phyloP scores from a whole-genome alignment of 1,140 invertebrate genomes.

The Ctenoplectra terminalis region DNA sequence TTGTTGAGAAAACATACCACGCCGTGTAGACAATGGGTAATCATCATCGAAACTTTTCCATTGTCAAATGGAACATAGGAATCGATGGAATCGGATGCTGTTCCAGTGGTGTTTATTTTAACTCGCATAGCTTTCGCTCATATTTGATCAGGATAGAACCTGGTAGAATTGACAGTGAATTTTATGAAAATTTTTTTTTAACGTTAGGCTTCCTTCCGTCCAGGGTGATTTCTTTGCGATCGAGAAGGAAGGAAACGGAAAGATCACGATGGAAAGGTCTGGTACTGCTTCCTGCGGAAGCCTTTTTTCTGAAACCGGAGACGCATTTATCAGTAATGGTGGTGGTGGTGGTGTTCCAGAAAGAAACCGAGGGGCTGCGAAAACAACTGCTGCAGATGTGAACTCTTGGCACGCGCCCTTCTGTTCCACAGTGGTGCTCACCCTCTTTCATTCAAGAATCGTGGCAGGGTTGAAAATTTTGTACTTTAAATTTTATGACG shows the following conservation, averaged over 20 bases:
- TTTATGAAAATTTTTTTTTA: neutral
- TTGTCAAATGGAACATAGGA: neutral
- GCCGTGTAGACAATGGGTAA: slow-evolving; percentile 5
- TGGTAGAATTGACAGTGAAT: neutral
- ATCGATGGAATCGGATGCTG: neutral
- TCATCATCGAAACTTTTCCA: neutral
- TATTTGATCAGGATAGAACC: neutral
- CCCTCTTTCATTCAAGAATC: neutral
- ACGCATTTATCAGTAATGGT: slow-evolving; percentile 53
- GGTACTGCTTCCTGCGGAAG: slow-evolving; percentile 80
- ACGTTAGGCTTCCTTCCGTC: neutral
- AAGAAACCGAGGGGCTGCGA: slow-evolving; percentile 73
- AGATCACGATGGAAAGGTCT: slow-evolving; percentile 60
- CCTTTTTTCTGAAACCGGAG: slow-evolving; percentile 74
- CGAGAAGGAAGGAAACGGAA: slow-evolving; percentile 36
- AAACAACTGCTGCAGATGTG: slow-evolving; percentile 79
- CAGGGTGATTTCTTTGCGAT: neutral
- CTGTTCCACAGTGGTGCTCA: slow-evolving; percentile 55
- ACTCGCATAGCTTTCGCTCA: neutral
- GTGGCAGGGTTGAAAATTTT: too few species aligned
- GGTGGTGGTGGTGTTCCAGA: slow-evolving; percentile 57
- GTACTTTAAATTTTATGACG: too few species aligned
- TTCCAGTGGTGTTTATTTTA: neutral
- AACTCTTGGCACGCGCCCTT: slow-evolving; percentile 78
- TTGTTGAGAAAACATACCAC: neutral